Evolutionary conservation across 2,888 invertebrate species (phyloP).

Genomic region (Sympetrum striolatum): DNA sequence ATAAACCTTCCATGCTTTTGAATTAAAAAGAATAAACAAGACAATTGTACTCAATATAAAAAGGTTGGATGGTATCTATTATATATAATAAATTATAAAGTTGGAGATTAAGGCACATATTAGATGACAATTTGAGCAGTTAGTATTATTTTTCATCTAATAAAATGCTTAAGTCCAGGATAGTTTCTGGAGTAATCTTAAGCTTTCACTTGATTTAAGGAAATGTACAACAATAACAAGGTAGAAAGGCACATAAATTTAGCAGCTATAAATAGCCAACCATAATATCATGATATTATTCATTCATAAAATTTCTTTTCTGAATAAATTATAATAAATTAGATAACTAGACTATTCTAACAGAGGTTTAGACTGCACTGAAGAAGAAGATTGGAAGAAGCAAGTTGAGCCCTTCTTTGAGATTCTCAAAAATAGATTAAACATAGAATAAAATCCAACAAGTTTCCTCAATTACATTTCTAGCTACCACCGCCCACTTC

Average conservation of each 20-base stretch:
- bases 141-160: not conserved
- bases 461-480: too few relatives aligned
- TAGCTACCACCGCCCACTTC: too few relatives aligned
- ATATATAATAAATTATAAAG: not conserved
- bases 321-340: not conserved
- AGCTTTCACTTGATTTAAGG: not conserved
- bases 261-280: not conserved
- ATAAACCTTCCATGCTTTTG: not conserved
- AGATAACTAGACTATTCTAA: not conserved
- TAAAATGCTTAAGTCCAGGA: not conserved
- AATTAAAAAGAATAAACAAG: not conserved
- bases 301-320: not conserved
- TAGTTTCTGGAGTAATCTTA: not conserved
- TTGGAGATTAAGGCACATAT: slow-evolving; percentile 20
- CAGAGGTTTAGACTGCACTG: not conserved
- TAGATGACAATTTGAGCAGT: not conserved
- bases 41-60: not conserved
- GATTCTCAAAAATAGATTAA: not conserved
- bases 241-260: not conserved
- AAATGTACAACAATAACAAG: not conserved
- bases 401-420: not conserved
- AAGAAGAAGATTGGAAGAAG: not conserved
- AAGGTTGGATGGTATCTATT: not conserved
- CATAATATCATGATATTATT: not conserved
- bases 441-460: too few relatives aligned